Base-by-base conservation (phyloP, 2,888 invertebrate genomes). In the Stenchaetothrips biformis region DNA sequence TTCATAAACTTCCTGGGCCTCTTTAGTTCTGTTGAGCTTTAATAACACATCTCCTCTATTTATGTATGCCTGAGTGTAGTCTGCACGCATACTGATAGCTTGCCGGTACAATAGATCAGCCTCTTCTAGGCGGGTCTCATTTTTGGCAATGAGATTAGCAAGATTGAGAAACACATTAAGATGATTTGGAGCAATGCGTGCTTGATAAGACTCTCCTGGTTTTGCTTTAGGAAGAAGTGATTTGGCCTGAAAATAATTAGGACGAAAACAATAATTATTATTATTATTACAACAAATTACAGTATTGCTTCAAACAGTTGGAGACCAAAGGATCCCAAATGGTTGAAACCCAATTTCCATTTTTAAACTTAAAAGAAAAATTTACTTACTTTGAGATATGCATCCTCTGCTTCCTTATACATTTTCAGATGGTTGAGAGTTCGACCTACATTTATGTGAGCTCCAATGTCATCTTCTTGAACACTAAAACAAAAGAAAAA, bases 71-170 rank as follows among this genome's bases (percentile, higher is more conserved):
- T 97, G 95, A 0, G 96, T 92, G 86, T 97, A 97, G 89, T 98
- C 98, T 0, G 97, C 93, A 83, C 98, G 90, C 98, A 98, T 98
- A 86, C 97, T 96, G 83, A 98, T 98, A 16, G 98, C 98, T 87
- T 97, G 97, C 82, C 96, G 90, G 85, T 98, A 97, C 79, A 98
- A 87, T 90, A 95, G 90, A 87, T 98, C 98, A 0, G 98, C 98
- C 87, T 98, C 98, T 87, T 96, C 95, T 80, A 98, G 88, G 80
- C 98, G 90, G 4, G 96, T 95, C 48, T 93, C 93, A 87, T 98
- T 97, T 86, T 96, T 94, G 7, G 97, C 95, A 85, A 98, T 96
- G 83, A 98, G 89, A 88, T 96, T 97, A 2, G 97, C 98, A 82
- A 98, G 89, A 88, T 98, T 98, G 80, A 98, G 90, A 87, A 97